phyloP scores from a whole-genome alignment of 2,113 vertebrate species.

The Galeopterus variegatus region DNA sequence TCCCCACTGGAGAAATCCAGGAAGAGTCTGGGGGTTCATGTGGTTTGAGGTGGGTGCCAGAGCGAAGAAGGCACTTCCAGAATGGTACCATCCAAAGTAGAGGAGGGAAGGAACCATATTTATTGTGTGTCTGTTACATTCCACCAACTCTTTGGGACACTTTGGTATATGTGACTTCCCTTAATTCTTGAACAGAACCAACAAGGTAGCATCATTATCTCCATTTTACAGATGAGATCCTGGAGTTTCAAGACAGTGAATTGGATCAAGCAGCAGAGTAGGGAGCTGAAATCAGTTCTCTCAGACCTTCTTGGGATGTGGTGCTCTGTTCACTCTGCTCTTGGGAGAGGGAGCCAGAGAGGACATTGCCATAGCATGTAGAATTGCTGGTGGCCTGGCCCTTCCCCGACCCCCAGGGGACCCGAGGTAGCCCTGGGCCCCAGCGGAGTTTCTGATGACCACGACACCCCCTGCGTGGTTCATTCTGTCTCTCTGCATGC shows the following conservation, averaged over 20 bases:
- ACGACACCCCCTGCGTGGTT: constrained; percentile 68
- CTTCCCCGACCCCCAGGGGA: neutral
- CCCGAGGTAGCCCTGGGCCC: constrained; percentile 42
- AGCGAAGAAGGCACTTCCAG: neutral
- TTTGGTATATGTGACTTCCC: neutral
- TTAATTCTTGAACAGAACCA: neutral
- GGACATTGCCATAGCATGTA: neutral
- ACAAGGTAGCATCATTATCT: neutral
- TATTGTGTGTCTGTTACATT: neutral
- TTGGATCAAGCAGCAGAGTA: neutral
- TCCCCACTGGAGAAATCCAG: neutral
- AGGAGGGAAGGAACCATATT: neutral
- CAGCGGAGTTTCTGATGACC: constrained; percentile 83
- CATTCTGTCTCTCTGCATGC: constrained; percentile 74
- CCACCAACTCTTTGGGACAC: neutral
- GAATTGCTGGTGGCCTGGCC: neutral
- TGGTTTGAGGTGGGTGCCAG: no score
- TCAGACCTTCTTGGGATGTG: neutral
- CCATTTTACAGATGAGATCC: neutral
- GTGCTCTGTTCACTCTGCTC: neutral
- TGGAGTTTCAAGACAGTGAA: neutral
- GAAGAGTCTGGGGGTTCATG: neutral
- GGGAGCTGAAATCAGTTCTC: neutral
- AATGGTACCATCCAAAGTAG: neutral
- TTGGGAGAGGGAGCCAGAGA: neutral